phyloP scores from a whole-genome alignment of 2,888 invertebrate genomes.

The Colletes collaris region DNA sequence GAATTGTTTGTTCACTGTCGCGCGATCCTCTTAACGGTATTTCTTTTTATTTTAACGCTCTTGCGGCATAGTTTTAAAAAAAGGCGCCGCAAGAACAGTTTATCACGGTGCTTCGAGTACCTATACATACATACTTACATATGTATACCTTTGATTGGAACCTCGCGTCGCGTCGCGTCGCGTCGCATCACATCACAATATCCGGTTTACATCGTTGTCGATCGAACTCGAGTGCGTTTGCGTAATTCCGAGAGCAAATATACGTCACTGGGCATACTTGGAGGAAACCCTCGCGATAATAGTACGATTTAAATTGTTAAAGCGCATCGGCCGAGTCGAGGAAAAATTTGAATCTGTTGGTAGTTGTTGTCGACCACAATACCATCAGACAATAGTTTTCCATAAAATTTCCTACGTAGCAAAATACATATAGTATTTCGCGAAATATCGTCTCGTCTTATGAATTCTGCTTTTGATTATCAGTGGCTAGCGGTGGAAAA shows the following conservation, averaged over 20 bases:
- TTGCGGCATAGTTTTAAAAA: no score
- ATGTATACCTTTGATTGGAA: no score
- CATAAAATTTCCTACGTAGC: constrained; percentile 51
- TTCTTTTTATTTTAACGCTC: background rate
- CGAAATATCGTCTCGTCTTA: constrained; percentile 52
- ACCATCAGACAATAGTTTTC: constrained; percentile 35
- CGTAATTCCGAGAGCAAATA: background rate
- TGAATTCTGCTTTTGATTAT: constrained; percentile 71
- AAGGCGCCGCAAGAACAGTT: no score
- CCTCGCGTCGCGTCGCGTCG: no score
- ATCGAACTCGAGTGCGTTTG: background rate
- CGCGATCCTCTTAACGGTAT: constrained; percentile 24
- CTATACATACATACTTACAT: no score
- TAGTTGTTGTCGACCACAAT: constrained; percentile 14
- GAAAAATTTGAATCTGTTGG: constrained; percentile 10
- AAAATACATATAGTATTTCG: constrained; percentile 48
- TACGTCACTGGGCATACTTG: background rate
- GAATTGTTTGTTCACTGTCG: constrained; percentile 32
- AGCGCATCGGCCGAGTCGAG: background rate
- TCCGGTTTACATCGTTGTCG: no score
- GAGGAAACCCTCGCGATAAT: no score
- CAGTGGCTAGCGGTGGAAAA: constrained; percentile 64
- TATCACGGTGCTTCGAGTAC: no score
- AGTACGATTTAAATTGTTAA: background rate
- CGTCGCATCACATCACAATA: no score